phyloP scores from a whole-genome alignment of 2,113 vertebrate genomes.

The Carlito syrichta region DNA sequence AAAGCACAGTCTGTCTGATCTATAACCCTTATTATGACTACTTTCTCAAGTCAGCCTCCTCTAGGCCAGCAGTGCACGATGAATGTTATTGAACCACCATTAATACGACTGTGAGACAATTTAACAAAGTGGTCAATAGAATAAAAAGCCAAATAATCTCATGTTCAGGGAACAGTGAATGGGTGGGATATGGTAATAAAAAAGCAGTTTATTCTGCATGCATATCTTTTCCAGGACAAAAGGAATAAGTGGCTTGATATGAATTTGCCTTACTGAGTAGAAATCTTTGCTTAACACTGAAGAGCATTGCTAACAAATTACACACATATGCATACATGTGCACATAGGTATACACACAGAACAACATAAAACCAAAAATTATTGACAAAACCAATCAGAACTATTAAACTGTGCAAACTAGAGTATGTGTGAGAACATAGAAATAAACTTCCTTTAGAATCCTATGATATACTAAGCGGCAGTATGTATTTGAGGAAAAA shows the following conservation, averaged over 20 bases:
- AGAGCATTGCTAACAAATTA: neutral
- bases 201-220: neutral
- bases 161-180: neutral
- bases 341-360: neutral
- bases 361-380: neutral
- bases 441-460: neutral
- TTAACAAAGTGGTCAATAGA: neutral
- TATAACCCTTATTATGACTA: constrained; percentile 10
- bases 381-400: neutral
- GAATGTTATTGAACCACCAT: neutral
- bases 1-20: constrained; percentile 42
- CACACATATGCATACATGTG: neutral
- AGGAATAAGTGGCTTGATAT: neutral
- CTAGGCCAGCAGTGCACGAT: neutral
- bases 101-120: neutral
- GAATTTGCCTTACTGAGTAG: neutral
- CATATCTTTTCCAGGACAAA: neutral
- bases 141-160: neutral
- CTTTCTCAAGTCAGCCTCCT: constrained; percentile 24
- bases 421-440: neutral
- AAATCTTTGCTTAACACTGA: neutral
- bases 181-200: neutral
- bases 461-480: neutral
- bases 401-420: neutral
- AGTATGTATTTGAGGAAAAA: neutral